A percentile compares a stretch with the other conserved stretches of the same genome.
These are phyloP conservation scores for Marmota monax DNA, from an alignment of 2,113 vertebrate species.

Conservation along the genomic window DNA sequence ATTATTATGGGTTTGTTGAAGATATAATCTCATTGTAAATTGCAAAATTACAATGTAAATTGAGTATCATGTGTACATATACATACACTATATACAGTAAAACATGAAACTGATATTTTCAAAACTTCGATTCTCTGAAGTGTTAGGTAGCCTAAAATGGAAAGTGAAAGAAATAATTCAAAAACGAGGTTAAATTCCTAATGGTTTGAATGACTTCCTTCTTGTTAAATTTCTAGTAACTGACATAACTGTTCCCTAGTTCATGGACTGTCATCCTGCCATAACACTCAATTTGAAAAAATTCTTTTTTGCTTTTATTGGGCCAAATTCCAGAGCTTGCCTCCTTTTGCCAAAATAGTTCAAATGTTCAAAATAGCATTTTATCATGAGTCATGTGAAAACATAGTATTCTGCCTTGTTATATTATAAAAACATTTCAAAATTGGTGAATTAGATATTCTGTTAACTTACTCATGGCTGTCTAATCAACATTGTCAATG, in stretches of 20 bases:
- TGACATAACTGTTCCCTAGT: background rate
- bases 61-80: background rate
- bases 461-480: background rate
- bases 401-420: background rate
- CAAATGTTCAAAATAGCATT: background rate
- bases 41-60: background rate
- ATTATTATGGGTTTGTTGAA: too few relatives aligned
- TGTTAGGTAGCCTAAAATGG: background rate
- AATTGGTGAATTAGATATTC: background rate
- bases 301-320: background rate
- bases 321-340: background rate
- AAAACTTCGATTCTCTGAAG: background rate
- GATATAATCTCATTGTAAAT: too few relatives aligned
- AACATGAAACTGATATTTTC: background rate
- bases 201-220: background rate
- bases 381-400: background rate
- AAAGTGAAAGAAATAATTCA: constrained; percentile 28
- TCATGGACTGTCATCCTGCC: background rate
- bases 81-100: background rate
- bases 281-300: background rate
- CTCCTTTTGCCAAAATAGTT: background rate
- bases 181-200: background rate
- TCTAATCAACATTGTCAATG: background rate
- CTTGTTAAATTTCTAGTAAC: background rate
- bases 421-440: background rate